Evolutionary conservation across 2,888 invertebrate genomes (phyloP), one percentile per base, ranked within the genome.

Genomic region (Ypsolopha sequella): DNA sequence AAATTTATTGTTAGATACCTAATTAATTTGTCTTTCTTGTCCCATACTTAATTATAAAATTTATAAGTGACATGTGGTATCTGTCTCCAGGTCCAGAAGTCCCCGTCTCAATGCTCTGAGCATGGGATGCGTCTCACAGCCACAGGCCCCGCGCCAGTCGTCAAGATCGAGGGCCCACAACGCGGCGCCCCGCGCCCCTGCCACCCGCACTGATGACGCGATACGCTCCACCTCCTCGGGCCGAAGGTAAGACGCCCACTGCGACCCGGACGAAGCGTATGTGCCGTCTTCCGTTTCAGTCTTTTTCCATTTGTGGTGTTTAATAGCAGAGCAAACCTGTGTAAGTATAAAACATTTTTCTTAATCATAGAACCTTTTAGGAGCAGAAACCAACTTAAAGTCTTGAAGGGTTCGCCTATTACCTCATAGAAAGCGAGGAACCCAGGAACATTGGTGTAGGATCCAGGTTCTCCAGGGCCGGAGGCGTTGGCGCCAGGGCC

Each of bases 211-310:
- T 55, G 90, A 86, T 48, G 89, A 84, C 0, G 91, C 87, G 60
- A 92, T 91, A 50, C 89, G 77, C 51, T 88, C 85, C 44, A 92
- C 88, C 53, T 92, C 92, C 3, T 77, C 75, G 0, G 90, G 88
- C 57, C 92, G 92, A 63, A 95, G 91, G 66, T 93, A 95, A 0
- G 93, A 91, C 0, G 93, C 92, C 95, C 95, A 95, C 67, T 95
- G 94, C 53, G 89, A 89, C 0, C 89, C 91, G 41, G 82, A 87
- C 54, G 91, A 89, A 0, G 93, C 91, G 68, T 91, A 94, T 0
- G 95, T 93, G 1, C 95, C 95, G 59, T 92, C 90, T 11, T 88
- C 73, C 1, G 89, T 90, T 60, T 89, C 90, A 2, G 59, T 65
- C 52, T 80, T 77, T 34, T 58, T 62, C 65, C 93, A 88, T 24